Conservation (phyloP, 2,888 invertebrate genomes). For the Tenthredo amoena region DNA sequence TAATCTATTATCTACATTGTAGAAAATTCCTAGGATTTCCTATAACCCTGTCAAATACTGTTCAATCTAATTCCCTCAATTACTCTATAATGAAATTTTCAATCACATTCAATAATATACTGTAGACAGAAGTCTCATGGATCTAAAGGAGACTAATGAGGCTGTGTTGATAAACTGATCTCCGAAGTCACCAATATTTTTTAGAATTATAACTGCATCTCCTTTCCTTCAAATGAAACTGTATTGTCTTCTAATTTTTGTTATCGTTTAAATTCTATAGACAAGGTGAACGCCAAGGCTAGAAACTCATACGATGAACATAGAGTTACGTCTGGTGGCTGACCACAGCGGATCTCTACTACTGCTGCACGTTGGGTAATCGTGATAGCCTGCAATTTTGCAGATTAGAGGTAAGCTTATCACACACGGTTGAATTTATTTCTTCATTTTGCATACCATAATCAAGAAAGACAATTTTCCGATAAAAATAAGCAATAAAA, state of each 20-base stretch:
- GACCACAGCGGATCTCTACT: slow-evolving; percentile 1
- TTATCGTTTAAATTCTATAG: not conserved
- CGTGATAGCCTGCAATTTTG: not conserved
- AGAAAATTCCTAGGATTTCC: not conserved
- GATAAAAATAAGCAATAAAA: not conserved
- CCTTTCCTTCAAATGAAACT: not conserved
- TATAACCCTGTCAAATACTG: not conserved
- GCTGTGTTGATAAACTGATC: too few species aligned
- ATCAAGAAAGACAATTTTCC: not conserved
- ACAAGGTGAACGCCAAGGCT: not conserved
- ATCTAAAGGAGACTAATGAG: not conserved
- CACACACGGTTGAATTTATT: not conserved
- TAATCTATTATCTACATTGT: not conserved
- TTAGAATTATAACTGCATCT: not conserved
- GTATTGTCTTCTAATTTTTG: not conserved
- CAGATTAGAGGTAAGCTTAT: not conserved
- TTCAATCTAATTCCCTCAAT: not conserved
- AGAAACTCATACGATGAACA: not conserved
- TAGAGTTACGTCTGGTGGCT: not conserved
- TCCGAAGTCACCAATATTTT: not conserved
- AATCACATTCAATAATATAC: not conserved
- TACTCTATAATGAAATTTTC: not conserved
- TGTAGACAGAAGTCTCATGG: not conserved
- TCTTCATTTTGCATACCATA: not conserved
- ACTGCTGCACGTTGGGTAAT: not conserved